Conservation (phyloP, 2,888 invertebrate species). For the Drosophila mayaguana region DNA sequence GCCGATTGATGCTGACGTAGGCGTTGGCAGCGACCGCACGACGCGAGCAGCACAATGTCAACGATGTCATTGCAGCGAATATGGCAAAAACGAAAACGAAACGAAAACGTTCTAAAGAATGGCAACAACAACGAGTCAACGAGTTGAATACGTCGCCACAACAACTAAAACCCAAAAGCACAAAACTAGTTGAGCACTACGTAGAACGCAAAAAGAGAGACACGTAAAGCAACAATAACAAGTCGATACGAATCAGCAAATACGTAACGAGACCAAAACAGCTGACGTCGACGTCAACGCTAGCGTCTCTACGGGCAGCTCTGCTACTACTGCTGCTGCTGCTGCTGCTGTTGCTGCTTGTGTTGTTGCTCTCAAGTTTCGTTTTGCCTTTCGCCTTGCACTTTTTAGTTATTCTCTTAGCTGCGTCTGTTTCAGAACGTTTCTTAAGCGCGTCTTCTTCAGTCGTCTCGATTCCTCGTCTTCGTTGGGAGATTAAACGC, state of each 20-base stretch:
- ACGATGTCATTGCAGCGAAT: slow-evolving; percentile 63
- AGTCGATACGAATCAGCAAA: slow-evolving; percentile 23
- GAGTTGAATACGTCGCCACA: background rate
- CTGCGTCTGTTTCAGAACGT: slow-evolving; percentile 68
- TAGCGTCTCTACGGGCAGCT: slow-evolving; percentile 24
- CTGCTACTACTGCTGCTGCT: slow-evolving; percentile 30
- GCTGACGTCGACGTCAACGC: slow-evolving; percentile 56
- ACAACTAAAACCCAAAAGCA: slow-evolving; percentile 50
- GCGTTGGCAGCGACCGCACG: slow-evolving; percentile 62
- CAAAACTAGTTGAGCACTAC: slow-evolving; percentile 59
- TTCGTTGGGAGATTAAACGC: slow-evolving; percentile 61
- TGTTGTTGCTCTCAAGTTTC: slow-evolving; percentile 45
- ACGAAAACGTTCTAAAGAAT: slow-evolving; percentile 27
- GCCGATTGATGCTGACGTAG: slow-evolving; percentile 58
- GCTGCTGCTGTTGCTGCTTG: slow-evolving; percentile 26
- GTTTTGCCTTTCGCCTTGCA: slow-evolving; percentile 65
- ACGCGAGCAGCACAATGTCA: slow-evolving; percentile 68
- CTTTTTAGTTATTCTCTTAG: slow-evolving; percentile 71
- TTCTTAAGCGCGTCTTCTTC: slow-evolving; percentile 25
- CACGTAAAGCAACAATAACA: slow-evolving; percentile 45
- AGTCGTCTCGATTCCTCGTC: slow-evolving; percentile 20
- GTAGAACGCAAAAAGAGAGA: slow-evolving; percentile 53
- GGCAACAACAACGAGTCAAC: slow-evolving; percentile 25
- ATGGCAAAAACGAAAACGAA: slow-evolving; percentile 42
- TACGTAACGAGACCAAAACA: slow-evolving; percentile 59